These are phyloP conservation scores for Conops quadrifasciatus DNA, from an alignment of 2,888 invertebrate genomes.

Conservation along the genomic window DNA sequence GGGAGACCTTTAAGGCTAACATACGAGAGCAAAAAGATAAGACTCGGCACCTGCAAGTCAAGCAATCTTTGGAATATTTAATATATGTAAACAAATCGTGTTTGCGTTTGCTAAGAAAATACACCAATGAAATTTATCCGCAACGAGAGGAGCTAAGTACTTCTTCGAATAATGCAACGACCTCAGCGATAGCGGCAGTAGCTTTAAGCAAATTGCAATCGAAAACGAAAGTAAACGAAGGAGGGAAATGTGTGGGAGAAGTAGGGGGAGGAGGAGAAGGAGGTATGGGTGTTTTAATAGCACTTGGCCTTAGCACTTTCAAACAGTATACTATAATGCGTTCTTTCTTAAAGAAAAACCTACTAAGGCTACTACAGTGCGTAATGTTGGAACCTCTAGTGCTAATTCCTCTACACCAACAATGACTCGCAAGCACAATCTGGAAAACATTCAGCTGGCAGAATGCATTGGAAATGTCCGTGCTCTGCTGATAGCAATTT, in stretches of 20 bases:
- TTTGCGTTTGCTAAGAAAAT: constrained; percentile 81
- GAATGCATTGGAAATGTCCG: constrained; percentile 88
- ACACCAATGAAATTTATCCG: constrained; percentile 92
- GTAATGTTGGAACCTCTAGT: constrained; percentile 1
- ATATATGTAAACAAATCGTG: constrained; percentile 88
- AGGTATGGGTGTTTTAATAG: constrained; percentile 41
- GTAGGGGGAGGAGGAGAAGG: constrained; percentile 41
- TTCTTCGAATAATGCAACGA: constrained; percentile 38
- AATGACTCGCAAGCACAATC: constrained; percentile 58
- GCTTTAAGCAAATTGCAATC: constrained; percentile 48
- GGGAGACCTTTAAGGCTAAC: constrained; percentile 84
- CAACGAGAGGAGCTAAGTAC: constrained; percentile 67
- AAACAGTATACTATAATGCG: not conserved
- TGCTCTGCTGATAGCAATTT: constrained; percentile 80
- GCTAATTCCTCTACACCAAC: constrained; percentile 31
- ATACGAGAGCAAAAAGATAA: constrained; percentile 69
- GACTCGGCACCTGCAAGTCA: constrained; percentile 66
- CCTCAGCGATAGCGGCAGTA: constrained; percentile 43
- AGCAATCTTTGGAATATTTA: constrained; percentile 80
- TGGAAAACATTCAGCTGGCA: constrained; percentile 79
- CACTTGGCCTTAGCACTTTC: no score
- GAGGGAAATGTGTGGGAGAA: not conserved
- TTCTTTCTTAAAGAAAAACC: constrained; percentile 47
- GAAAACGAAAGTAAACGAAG: constrained; percentile 39
- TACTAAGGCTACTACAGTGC: constrained; percentile 32